These are phyloP conservation scores for Acropora tenuis DNA, from an alignment of 64 coral and sea anemone species.

Conservation along the genomic window DNA sequence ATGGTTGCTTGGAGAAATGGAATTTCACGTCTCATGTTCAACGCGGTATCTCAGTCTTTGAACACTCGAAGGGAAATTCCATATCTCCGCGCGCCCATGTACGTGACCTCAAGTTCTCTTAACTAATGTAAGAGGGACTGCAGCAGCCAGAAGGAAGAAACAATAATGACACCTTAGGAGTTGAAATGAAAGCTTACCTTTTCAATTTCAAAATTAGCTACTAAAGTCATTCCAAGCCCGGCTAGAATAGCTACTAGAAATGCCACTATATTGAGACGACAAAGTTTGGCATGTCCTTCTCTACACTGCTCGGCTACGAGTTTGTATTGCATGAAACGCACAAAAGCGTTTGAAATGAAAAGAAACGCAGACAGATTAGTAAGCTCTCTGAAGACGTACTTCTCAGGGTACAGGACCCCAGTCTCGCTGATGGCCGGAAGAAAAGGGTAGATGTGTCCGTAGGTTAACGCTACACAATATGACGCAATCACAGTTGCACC, in stretches of 20 bases:
- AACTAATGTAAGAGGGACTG: too few relatives aligned
- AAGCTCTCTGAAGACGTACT: conserved; percentile 83
- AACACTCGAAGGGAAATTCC: too few relatives aligned
- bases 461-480: conserved; percentile 64
- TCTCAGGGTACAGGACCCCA: conserved; percentile 77
- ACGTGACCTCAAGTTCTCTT: too few relatives aligned
- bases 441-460: conserved; percentile 85
- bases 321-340: conserved; percentile 85
- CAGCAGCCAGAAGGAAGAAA: too few relatives aligned
- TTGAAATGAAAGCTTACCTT: conserved; percentile 45
- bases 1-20: too few relatives aligned
- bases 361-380: conserved; percentile 76
- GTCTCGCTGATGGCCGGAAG: conserved; percentile 89
- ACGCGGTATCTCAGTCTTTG: too few relatives aligned
- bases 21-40: too few relatives aligned
- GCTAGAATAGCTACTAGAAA: conserved; percentile 83
- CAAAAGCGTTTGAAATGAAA: conserved; percentile 78
- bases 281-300: conserved; percentile 49
- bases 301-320: conserved; percentile 74
- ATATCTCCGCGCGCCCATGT: too few relatives aligned
- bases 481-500: conserved; percentile 59
- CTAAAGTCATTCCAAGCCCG: conserved; percentile 85
- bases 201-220: conserved; percentile 92
- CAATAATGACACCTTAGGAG: too few relatives aligned
- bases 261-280: conserved; percentile 73